Percentiles rank a stretch among this genome's conserved stretches.
Evolutionary conservation across 2,113 vertebrate genomes (phyloP).

Genomic region (Otus sunia): DNA sequence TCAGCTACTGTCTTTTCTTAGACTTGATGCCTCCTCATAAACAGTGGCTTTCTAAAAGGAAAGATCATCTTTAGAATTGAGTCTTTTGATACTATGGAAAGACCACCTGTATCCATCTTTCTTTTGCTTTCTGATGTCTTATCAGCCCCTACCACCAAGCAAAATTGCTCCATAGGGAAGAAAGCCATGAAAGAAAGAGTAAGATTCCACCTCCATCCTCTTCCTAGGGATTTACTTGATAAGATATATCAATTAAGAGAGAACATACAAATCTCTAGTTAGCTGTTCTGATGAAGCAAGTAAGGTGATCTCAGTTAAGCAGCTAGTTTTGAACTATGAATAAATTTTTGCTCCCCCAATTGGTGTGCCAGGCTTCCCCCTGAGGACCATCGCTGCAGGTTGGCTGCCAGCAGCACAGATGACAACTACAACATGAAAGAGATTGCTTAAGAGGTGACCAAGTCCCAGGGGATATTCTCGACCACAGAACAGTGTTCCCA

Average conservation of each 20-base stretch:
- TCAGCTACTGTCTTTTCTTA: not conserved
- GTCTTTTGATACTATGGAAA: not conserved
- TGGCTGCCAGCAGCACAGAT: not conserved
- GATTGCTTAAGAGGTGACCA: not conserved
- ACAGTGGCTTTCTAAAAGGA: not conserved
- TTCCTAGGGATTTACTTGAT: not conserved
- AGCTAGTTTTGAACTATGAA: not conserved
- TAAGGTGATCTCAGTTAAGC: not conserved
- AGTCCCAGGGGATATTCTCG: not conserved
- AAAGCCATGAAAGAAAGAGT: not conserved
- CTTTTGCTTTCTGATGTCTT: not conserved
- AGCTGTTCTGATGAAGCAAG: not conserved
- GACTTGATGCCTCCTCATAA: not conserved
- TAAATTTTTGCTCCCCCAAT: not conserved
- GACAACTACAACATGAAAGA: not conserved
- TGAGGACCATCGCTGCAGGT: rapidly evolving
- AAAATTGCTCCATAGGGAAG: not conserved
- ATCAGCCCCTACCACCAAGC: not conserved
- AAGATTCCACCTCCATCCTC: not conserved
- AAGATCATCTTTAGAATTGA: too few species aligned
- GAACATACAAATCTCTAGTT: not conserved
- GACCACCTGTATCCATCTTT: not conserved
- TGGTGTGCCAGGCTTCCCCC: not conserved
- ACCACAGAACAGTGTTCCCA: rapidly evolving
- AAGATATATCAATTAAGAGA: not conserved